phyloP scores from a whole-genome alignment of 2,888 invertebrate species.

The Biston stratarius region DNA sequence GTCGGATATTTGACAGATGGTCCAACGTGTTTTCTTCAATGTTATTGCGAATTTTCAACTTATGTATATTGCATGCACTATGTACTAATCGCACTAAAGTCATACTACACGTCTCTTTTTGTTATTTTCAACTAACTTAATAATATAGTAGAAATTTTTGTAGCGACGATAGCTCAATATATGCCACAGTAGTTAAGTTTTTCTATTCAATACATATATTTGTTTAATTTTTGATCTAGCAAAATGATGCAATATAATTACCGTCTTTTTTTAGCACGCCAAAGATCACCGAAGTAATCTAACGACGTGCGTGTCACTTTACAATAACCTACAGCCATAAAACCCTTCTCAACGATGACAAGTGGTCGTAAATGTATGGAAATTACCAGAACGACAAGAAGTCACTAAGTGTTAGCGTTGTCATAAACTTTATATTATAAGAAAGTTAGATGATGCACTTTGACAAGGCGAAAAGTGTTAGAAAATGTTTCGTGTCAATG shows the following conservation, averaged over 20 bases:
- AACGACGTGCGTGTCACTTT: conserved; percentile 14
- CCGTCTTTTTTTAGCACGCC: background rate
- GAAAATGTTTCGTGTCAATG: background rate
- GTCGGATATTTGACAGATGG: no score
- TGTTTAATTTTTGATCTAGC: no score
- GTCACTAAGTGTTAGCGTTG: conserved; percentile 9
- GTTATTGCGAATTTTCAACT: no score
- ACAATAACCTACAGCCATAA: conserved; percentile 28
- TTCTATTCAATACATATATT: background rate
- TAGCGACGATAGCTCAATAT: no score
- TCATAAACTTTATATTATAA: background rate
- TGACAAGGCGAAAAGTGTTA: background rate
- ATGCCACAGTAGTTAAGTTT: no score
- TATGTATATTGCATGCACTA: no score
- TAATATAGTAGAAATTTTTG: no score
- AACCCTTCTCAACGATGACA: conserved; percentile 37
- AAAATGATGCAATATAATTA: no score
- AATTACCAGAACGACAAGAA: conserved; percentile 24
- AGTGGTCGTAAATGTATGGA: conserved; percentile 37
- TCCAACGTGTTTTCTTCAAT: no score
- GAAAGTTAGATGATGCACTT: background rate
- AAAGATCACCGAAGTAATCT: conserved; percentile 10
- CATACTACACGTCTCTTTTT: no score
- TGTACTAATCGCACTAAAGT: no score
- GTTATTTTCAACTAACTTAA: no score